Evolutionary conservation across 2,888 invertebrate species (phyloP).

Genomic region (Alentia gelatinosa): DNA sequence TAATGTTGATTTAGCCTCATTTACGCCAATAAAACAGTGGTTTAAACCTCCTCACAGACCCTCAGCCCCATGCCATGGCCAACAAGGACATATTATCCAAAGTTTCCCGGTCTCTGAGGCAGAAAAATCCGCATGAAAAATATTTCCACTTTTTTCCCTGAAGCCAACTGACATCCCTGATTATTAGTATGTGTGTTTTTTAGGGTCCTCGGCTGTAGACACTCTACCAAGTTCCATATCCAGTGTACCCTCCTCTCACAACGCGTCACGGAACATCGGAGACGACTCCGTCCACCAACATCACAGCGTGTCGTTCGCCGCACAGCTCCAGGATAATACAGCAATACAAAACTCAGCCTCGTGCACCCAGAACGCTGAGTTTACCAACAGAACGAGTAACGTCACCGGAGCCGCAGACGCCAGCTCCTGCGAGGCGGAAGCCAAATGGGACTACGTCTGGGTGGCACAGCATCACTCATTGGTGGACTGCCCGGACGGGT

Average conservation of each 20-base stretch:
- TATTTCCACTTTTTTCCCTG: no score
- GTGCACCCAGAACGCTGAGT: neutral
- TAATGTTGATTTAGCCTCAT: no score
- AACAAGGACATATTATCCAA: no score
- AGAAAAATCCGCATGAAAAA: no score
- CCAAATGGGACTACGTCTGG: slow-evolving; percentile 71
- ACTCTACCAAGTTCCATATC: neutral
- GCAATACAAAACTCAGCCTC: neutral
- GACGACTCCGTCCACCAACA: neutral
- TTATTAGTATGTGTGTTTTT: no score
- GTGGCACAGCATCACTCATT: slow-evolving; percentile 73
- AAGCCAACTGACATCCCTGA: no score
- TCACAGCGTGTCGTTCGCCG: neutral
- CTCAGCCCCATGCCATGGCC: no score
- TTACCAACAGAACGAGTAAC: neutral
- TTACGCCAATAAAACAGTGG: no score
- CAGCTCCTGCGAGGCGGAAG: neutral
- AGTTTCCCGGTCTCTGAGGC: no score
- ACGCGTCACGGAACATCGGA: neutral
- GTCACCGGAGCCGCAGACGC: neutral
- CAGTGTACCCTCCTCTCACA: neutral
- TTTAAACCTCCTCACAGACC: no score
- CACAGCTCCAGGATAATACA: neutral
- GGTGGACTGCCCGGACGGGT: slow-evolving; percentile 70
- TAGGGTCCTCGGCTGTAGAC: neutral